phyloP scores from a whole-genome alignment of 1,140 invertebrate genomes.

The Drosophila repletoides region DNA sequence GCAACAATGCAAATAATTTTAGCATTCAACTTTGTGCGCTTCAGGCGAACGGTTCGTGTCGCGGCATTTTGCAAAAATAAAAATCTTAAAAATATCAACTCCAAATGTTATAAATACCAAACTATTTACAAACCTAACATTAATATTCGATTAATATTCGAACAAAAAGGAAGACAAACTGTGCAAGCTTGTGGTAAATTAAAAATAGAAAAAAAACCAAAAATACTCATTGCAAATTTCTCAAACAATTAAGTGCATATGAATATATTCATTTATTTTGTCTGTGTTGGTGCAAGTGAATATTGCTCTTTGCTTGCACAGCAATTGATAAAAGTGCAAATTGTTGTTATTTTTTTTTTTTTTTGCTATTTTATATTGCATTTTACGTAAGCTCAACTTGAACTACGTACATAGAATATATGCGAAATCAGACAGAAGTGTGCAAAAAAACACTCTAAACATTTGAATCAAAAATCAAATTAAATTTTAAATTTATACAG shows the following conservation, averaged over 20 bases:
- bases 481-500: not conserved
- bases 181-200: not conserved
- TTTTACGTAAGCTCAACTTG: conserved; percentile 53
- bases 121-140: not conserved
- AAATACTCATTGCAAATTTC: not conserved
- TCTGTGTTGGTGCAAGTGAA: conserved; percentile 9
- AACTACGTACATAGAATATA: conserved; percentile 7
- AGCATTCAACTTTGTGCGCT: conserved; percentile 55
- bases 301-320: conserved; percentile 9
- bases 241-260: conserved; percentile 1
- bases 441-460: not conserved
- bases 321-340: conserved; percentile 47
- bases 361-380: conserved; percentile 23
- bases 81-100: not conserved
- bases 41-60: conserved; percentile 49
- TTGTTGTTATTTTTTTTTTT: conserved; percentile 21
- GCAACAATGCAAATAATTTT: conserved; percentile 20
- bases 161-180: not conserved
- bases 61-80: conserved; percentile 3
- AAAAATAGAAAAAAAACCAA: not conserved
- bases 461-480: no score
- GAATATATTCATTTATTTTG: not conserved
- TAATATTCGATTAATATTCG: not conserved
- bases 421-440: no score
- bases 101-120: not conserved